Base-by-base conservation (phyloP, 2,888 invertebrate genomes). In the Cerastis leucographa region DNA sequence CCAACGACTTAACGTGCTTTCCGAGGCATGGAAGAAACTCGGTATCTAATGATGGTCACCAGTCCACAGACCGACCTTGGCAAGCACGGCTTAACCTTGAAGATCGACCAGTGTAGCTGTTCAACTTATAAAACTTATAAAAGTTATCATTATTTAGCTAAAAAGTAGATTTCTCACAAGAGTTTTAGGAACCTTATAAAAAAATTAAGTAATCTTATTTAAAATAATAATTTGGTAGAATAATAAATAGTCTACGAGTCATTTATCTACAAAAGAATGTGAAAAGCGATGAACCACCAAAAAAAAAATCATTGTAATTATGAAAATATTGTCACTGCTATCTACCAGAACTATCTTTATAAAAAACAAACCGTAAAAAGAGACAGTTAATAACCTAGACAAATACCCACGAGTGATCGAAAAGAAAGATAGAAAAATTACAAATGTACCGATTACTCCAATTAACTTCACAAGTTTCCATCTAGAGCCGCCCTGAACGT, bases 381-480 rank as follows among this genome's bases (percentile, higher is more conserved):
- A 62, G 29, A 62, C 25, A 81, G 17, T 71, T 66, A 69, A 25
- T 70, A 80, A 73, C 51, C 54, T 64, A 81, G 42, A 74, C 61
- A 74, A 85, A 77, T 67, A 71, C 75, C 72, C 66, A 76, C 69
- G 82, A 84, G 71, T 69, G 81, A 78, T 81, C 73, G 35, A 72
- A 77, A 68, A 40, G 54, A 66, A 78, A 75, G 85, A 84, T 85
- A 86, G 56, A 80, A 87, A 81, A 85, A 84, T 84, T 85, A 87
- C 79, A 81, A 79, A 87, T 87, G 85, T 83, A 84, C 80, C 64
- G 59, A 76, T 80, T 79, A 82, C 78, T 74, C 78, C 86, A 89
- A 88, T 89, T 89, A 89, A 74, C 72, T 76, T 67, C 78, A 74
- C 72, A 73, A 85, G 80, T 71, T 84, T 78, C 80, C 79, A 71